Percentiles rank a stretch among this genome's conserved stretches.
Conservation (phyloP, 2,888 invertebrate genomes). For the Orgyia antiqua region DNA sequence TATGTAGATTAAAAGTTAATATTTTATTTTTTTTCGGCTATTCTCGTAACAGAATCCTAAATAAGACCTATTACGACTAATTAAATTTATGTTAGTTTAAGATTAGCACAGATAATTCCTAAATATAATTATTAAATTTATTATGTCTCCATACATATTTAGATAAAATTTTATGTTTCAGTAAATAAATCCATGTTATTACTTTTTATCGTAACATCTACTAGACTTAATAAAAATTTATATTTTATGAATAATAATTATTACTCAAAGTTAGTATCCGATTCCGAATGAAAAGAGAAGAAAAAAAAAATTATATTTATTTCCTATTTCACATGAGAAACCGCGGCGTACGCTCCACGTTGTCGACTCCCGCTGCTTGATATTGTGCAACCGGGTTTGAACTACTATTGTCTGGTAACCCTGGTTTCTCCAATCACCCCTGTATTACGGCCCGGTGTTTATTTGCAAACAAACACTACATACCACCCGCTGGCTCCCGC, state of each 20-base stretch:
- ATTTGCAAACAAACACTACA: constrained; percentile 70
- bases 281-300: constrained; percentile 18
- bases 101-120: no score
- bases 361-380: constrained; percentile 51
- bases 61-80: background rate
- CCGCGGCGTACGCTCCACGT: constrained; percentile 33
- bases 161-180: no score
- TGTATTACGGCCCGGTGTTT: constrained; percentile 66
- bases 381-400: constrained; percentile 48
- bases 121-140: no score
- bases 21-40: no score
- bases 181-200: no score
- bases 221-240: constrained; percentile 9
- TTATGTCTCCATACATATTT: no score
- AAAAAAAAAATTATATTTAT: constrained; percentile 36
- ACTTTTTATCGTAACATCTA: no score
- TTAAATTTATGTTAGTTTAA: background rate
- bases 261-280: constrained; percentile 18
- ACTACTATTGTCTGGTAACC: constrained; percentile 22
- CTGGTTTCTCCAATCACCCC: constrained; percentile 18
- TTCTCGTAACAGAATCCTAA: background rate
- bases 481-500: constrained; percentile 49
- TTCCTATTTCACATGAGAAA: constrained; percentile 64
- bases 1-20: no score
- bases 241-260: constrained; percentile 19